Conservation (phyloP, 1,140 invertebrate genomes). For the Lepidurus packardi region DNA sequence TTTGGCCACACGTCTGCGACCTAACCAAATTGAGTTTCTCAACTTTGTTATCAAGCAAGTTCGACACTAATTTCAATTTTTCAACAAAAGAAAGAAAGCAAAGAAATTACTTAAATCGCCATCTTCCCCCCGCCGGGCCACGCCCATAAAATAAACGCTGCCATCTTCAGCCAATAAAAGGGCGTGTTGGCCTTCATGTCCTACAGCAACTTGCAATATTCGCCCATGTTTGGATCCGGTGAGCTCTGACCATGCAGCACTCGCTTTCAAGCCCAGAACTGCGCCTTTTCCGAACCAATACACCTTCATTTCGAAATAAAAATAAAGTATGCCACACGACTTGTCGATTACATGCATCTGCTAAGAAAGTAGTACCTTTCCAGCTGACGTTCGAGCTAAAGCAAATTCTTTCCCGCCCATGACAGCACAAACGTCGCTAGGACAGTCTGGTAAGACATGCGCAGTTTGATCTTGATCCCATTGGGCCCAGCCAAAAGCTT, state of each 20-base stretch:
- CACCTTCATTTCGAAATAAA: slow-evolving; percentile 16
- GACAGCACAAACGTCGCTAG: slow-evolving; percentile 62
- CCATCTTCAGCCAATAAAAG: slow-evolving; percentile 84
- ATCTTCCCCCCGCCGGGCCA: slow-evolving; percentile 87
- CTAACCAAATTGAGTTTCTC: slow-evolving; percentile 25
- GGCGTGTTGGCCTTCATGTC: slow-evolving; percentile 88
- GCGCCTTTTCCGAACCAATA: slow-evolving; percentile 68
- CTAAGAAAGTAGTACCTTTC: slow-evolving; percentile 55
- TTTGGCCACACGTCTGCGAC: slow-evolving; percentile 71
- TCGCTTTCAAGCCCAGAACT: slow-evolving; percentile 64
- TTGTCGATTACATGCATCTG: not conserved
- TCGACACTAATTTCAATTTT: not conserved
- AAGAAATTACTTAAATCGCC: slow-evolving; percentile 60
- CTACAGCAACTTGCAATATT: slow-evolving; percentile 72
- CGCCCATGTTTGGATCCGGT: slow-evolving; percentile 66
- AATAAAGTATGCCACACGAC: not conserved
- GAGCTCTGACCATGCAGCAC: slow-evolving; percentile 58
- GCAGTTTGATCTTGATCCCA: slow-evolving; percentile 59
- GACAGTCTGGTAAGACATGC: slow-evolving; percentile 46
- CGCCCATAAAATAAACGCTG: slow-evolving; percentile 77
- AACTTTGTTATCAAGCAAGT: not conserved
- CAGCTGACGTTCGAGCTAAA: slow-evolving; percentile 65
- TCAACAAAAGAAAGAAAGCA: not conserved
- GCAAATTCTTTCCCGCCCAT: slow-evolving; percentile 78
- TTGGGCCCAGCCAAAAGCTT: slow-evolving; percentile 63